Evolutionary conservation across 1,140 invertebrate species (phyloP), one percentile per base, ranked within the genome.

Genomic region (Megalopta genalis): DNA sequence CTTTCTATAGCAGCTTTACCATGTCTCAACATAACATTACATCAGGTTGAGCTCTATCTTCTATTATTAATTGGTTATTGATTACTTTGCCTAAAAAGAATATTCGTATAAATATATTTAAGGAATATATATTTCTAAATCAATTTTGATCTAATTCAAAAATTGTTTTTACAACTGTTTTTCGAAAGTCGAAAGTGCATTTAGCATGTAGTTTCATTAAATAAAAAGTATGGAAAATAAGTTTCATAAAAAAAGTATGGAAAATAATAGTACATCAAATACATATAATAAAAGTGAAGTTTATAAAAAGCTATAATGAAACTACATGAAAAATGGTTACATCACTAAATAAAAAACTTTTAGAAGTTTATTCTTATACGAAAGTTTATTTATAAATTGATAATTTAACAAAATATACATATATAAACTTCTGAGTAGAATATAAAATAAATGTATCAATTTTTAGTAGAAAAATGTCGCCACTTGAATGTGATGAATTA

Each of bases 61-160:
- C 91, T 77, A 95, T 96, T 0, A 99, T 98, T n/a, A 98, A 96
- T 27, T 96, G 95, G 69, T 95, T 94, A n/a, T n/a, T n/a, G n/a
- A n/a, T n/a, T 27, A 99, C 99, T 95, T 99, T 99, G 89, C 98
- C 98, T 99, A 0, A 18, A 52, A n/a, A 25, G 21, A 18, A 14
- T 5, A 64, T 59, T 32, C 16, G 46, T 59, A n/a, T 32, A 37
- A 37, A 12, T 12, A 46, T 12, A 46, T 46, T 54, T 1, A 23
- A 57, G 8, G 7, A 69, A 42, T 16, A 32, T 12, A 59, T n/a
- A n/a, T n/a, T n/a, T n/a, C n/a, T n/a, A n/a, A n/a, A n/a, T n/a
- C n/a, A n/a, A n/a, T n/a, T n/a, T n/a, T n/a, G n/a, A n/a, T n/a
- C n/a, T n/a, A n/a, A n/a, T n/a, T n/a, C n/a, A n/a, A n/a, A n/a